These are phyloP conservation scores for Epinephelus malabaricus DNA, from an alignment of 2,797 vertebrate species.

Conservation along the genomic window DNA sequence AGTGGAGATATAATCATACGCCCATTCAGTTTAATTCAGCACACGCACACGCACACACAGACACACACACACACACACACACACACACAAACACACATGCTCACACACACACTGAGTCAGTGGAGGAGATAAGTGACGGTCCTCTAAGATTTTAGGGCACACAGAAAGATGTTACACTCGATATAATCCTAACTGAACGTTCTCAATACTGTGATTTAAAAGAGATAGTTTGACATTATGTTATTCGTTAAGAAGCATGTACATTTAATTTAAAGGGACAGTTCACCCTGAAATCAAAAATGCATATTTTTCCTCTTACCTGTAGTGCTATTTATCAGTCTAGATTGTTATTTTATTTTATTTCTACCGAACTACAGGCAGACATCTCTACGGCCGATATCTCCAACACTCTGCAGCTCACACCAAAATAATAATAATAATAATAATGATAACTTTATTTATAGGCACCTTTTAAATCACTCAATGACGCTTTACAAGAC, in stretches of 20 bases:
- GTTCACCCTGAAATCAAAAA: too few relatives aligned
- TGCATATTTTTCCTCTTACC: too few relatives aligned
- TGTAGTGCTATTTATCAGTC: too few relatives aligned
- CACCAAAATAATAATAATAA: too few relatives aligned
- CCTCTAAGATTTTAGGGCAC: constrained; percentile 35
- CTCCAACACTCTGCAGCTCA: too few relatives aligned
- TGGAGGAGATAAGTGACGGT: constrained; percentile 13
- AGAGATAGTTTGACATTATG: constrained; percentile 1
- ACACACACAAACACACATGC: constrained; percentile 6
- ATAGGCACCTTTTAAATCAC: too few relatives aligned
- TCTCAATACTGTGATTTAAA: not conserved
- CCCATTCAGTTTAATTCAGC: constrained; percentile 38
- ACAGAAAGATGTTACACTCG: constrained; percentile 1
- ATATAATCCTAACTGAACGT: not conserved
- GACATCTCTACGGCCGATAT: too few relatives aligned
- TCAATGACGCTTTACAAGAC: too few relatives aligned
- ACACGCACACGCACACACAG: constrained; percentile 12
- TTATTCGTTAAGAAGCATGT: not conserved
- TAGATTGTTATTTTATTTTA: too few relatives aligned
- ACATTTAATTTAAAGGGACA: not conserved
- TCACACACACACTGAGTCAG: not conserved
- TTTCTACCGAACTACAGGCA: too few relatives aligned
- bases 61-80: constrained; percentile 32
- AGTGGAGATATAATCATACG: constrained; percentile 58
- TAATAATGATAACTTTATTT: too few relatives aligned